phyloP scores from a whole-genome alignment of 2,888 invertebrate genomes.

The Ichneumoninae sp. region DNA sequence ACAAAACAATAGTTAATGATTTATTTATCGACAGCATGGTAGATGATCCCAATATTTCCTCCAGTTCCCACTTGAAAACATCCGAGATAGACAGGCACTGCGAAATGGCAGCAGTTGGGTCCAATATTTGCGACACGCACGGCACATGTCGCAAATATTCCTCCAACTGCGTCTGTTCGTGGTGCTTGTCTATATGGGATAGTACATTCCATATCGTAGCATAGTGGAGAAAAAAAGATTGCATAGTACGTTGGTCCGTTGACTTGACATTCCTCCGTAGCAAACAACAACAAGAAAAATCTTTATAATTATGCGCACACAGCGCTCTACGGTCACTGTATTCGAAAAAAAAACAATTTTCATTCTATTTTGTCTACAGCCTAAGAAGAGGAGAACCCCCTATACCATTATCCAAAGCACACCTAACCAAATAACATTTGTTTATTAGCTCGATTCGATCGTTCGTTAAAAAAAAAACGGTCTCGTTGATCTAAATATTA shows the following conservation, averaged over 20 bases:
- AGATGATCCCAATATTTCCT: constrained; percentile 58
- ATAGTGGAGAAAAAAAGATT: constrained; percentile 60
- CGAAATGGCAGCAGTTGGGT: too few relatives aligned
- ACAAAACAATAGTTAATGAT: constrained; percentile 9
- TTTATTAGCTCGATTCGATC: constrained; percentile 75
- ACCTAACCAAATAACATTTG: constrained; percentile 74
- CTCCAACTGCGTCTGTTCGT: too few relatives aligned
- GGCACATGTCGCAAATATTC: too few relatives aligned
- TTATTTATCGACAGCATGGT: constrained; percentile 59
- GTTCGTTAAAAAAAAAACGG: constrained; percentile 47
- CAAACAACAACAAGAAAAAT: constrained; percentile 15
- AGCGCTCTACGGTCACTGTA: constrained; percentile 26
- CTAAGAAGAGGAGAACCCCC: constrained; percentile 86
- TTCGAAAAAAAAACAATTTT: constrained; percentile 72
- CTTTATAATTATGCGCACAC: constrained; percentile 13
- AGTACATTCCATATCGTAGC: constrained; percentile 65
- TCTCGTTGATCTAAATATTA: constrained; percentile 71
- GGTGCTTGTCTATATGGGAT: neutral
- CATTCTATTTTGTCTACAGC: constrained; percentile 86
- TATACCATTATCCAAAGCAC: constrained; percentile 83
- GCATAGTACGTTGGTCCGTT: constrained; percentile 62
- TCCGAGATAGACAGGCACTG: too few relatives aligned
- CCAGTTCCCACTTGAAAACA: constrained; percentile 23
- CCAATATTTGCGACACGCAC: too few relatives aligned
- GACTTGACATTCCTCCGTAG: constrained; percentile 59